Base-by-base conservation (phyloP, 2,113 vertebrate species). In the Atractosteus spatula region DNA sequence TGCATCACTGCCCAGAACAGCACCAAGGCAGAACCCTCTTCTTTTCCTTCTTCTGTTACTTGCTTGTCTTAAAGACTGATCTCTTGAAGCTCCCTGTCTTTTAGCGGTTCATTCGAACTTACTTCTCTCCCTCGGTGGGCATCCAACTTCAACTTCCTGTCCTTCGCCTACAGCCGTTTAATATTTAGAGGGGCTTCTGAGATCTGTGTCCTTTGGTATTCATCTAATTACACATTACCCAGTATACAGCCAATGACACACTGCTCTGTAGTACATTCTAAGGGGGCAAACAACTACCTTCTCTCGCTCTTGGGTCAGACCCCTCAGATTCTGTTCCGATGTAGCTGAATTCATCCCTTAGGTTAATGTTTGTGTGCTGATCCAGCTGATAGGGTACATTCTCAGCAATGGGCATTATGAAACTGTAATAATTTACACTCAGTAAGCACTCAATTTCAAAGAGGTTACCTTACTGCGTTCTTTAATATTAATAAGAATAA, bases 401-500 rank as follows among this genome's bases (percentile, higher is more conserved):
- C 63, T 42, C 41, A 41, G 12, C 1, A 43, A 42, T 43, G 12
- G 14, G 13, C 29, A 61, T 17, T n/a, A 45, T 29, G 2, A 29
- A 29, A 45, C n/a, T 10, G 64, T 7, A 67, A 51, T 67, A 3
- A 7, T 51, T 67, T n/a, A n/a, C 5, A 41, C 12, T 47, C 59
- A 11, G 10, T 42, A 56, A 62, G 43, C 69, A 6, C 3, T 16
- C 44, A 29, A n/a, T 74, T 62, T 68, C 66, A 43, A 42, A 29
- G 43, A 43, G 16, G 45, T 42, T 55, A 10, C 43, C n/a, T 47
- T 44, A 41, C 12, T 47, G 42, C 16, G 17, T 54, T 4, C 59
- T 41, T 16, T 17, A 64, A 64, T 64, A 41, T 71, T 68, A 68
- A 74, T 62, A 56, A 68, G 5, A 13, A 62, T 43, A 14, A n/a